Conservation (phyloP, 1,140 invertebrate genomes). For the Zaprionus inermis region DNA sequence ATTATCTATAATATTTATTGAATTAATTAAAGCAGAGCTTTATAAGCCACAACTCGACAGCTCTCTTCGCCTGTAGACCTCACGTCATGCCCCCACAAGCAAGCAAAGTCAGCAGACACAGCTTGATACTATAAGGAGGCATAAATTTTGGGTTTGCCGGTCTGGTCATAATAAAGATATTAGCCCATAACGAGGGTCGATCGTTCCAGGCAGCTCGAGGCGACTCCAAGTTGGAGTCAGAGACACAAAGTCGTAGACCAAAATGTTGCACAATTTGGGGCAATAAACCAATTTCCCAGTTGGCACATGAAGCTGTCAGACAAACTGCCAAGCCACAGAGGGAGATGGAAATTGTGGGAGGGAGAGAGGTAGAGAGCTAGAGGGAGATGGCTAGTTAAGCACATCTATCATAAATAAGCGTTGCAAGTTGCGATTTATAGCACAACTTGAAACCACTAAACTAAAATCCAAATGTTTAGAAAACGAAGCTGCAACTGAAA, state of each 20-base stretch:
- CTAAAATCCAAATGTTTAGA: constrained; percentile 56
- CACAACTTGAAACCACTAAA: constrained; percentile 60
- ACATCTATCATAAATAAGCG: constrained; percentile 59
- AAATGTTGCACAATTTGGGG: constrained; percentile 9
- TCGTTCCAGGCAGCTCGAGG: neutral
- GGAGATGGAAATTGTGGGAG: neutral
- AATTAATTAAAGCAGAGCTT: neutral
- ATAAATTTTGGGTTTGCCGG: neutral
- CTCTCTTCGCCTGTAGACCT: too few relatives aligned
- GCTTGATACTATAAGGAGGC: neutral
- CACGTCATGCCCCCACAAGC: neutral
- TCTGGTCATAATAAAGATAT: constrained; percentile 4
- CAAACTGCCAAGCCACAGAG: neutral
- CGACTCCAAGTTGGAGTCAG: neutral
- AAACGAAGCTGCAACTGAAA: constrained; percentile 41
- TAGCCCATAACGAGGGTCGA: constrained; percentile 6
- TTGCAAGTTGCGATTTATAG: constrained; percentile 58
- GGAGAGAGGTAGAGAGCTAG: neutral
- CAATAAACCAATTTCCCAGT: constrained; percentile 35
- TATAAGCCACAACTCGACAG: neutral
- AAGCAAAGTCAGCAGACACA: neutral
- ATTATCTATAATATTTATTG: too few relatives aligned
- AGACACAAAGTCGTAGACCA: neutral
- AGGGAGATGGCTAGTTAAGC: neutral
- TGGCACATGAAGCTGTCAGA: constrained; percentile 22